Base-by-base conservation (phyloP, 2,113 vertebrate species). In the Mugil cephalus region DNA sequence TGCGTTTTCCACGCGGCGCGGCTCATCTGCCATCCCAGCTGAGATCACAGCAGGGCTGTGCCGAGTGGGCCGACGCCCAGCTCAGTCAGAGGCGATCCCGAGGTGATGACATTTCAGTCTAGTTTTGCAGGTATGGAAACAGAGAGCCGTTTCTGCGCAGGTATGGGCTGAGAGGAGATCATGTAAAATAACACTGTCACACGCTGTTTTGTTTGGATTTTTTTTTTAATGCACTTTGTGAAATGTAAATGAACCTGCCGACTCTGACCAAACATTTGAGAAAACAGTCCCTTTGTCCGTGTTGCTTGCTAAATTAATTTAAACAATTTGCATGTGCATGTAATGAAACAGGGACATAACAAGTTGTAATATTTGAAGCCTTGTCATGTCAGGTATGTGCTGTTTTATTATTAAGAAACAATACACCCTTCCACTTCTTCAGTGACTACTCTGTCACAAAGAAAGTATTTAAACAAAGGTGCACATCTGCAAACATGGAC, bases 61-160 rank as follows among this genome's bases (percentile, higher is more conserved):
- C 40, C 45, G 56, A 42, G 30, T 0, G 39, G 47, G 71, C 35
- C 19, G 0, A 71, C 75, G 19, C 66, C 83, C 69, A 43, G 40
- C 55, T 54, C 70, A 69, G 53, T 13, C 48, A 17, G 17, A 0
- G 59, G 19, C 61, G 77, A 88, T 77, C 74, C 79, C 72, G 68
- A 82, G 54, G 83, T 51, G 83, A 74, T 75, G 87, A 85, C 80
- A 77, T 76, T 59, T 77, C 42, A 43, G 55, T 68, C 67, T 62
- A 7, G 12, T 12, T 53, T 39, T 55, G 56, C 73, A 72, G 75
- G 48, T 79, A 71, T 10, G 40, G 15, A 9, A 18, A 35, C 48
- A 62, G 9, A 64, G 6, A 40, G 12, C 10, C 46, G 21, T 21
- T 14, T 46, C 45, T 52, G 17, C 45, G 53, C 15, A 39, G 39